Base-by-base conservation (phyloP, 2,113 vertebrate species). In the Dipodomys stephensi region DNA sequence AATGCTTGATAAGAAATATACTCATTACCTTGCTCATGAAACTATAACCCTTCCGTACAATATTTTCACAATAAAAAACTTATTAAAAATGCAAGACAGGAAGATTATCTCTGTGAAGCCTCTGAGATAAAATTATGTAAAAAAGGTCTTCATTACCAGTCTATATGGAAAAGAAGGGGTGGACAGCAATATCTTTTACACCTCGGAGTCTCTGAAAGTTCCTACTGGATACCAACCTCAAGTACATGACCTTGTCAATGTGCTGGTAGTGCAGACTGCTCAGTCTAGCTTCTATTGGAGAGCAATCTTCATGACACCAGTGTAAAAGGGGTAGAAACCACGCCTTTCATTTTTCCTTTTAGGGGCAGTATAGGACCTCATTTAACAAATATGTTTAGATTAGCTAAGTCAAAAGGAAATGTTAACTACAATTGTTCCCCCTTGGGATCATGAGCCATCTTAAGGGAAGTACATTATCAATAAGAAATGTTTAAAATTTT, bases 261-360 rank as follows among this genome's bases (percentile, higher is more conserved):
- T 98, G 0, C 96, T 99, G 5, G 98, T 99, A 92, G 98, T 99
- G 94, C 99, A 99, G 93, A 99, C 98, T 97, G 98, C 79, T 93
- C 99, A 99, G 93, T 99, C 99, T 0, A 96, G 98, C 68, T 99
- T 98, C 84, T 81, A 95, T 81, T 99, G 99, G 99, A 98, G 99
- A 98, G 99, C 99, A 15, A 94, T 99, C 77, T 99, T 98, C 96
- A 98, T 99, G 97, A 98, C 98, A 27, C 99, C 98, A 1, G 97
- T 97, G 80, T 84, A 86, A 88, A 92, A 95, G 30, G 86, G 97
- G 98, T 99, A 98, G 96, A 27, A 23, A 68, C 2, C 77, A 1
- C 78, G 19, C 18, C 67, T 32, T 85, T 39, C 84, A 25, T 19
- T 79, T 7, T 68, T 28, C 20, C 35, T 81, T 90, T 15, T 49